phyloP scores from a whole-genome alignment of 1,140 invertebrate species.

The Dufourea novaeangliae region DNA sequence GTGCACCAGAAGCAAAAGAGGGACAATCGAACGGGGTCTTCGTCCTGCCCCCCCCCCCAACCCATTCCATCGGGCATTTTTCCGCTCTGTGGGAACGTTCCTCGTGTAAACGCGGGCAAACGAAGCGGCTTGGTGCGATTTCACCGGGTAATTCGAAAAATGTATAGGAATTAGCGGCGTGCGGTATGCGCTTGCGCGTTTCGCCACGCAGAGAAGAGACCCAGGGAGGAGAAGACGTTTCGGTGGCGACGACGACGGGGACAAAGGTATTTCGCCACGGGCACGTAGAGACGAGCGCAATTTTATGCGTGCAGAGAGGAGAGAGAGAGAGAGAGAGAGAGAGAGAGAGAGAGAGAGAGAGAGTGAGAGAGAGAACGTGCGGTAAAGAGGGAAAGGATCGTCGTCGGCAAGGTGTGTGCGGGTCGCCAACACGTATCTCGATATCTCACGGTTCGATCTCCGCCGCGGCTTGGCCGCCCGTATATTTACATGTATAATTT shows the following conservation, averaged over 20 bases:
- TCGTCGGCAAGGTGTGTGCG: conserved; percentile 60
- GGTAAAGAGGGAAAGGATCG: conserved; percentile 30
- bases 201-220: too few species aligned
- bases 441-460: conserved; percentile 77
- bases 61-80: conserved; percentile 28
- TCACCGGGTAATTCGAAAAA: conserved; percentile 46
- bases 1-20: background rate
- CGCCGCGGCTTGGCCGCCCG: conserved; percentile 64
- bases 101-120: background rate
- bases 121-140: conserved; percentile 15
- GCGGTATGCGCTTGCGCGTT: conserved; percentile 25
- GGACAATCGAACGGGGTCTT: conserved; percentile 11
- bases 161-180: conserved; percentile 40
- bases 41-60: too few species aligned
- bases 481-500: conserved; percentile 81
- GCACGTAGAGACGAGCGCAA: conserved; percentile 35
- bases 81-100: conserved; percentile 35
- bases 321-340: background rate
- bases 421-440: conserved; percentile 75
- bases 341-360: too few species aligned
- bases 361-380: conserved; percentile 1
- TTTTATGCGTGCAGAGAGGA: conserved; percentile 22
- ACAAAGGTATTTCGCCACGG: conserved; percentile 49
- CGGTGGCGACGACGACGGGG: conserved; percentile 20
- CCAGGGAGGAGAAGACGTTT: conserved; percentile 54